Evolutionary conservation across 1,140 invertebrate species (phyloP).

Genomic region (Papilio glaucus): DNA sequence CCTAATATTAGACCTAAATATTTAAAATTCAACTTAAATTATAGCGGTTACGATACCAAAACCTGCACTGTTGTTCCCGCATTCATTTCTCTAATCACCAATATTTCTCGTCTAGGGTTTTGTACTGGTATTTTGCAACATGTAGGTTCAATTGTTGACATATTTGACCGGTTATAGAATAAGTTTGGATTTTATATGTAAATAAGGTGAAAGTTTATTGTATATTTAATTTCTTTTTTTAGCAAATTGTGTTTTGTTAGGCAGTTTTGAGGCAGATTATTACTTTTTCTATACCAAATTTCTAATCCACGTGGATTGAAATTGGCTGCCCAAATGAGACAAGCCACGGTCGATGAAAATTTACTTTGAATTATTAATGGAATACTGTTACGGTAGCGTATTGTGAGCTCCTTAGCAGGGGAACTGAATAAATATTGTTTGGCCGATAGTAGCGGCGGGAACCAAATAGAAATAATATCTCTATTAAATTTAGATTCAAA

Average conservation of each 20-base stretch:
- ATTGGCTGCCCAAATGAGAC: slow-evolving; percentile 73
- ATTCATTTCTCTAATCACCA: too few relatives aligned
- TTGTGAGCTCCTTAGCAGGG: slow-evolving; percentile 75
- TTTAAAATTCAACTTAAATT: too few relatives aligned
- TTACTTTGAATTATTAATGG: slow-evolving; percentile 78
- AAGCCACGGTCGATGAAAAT: slow-evolving; percentile 61
- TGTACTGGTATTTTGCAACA: too few relatives aligned
- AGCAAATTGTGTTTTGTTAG: background rate
- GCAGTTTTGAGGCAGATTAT: background rate
- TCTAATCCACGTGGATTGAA: slow-evolving; percentile 59
- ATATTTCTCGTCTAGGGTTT: too few relatives aligned
- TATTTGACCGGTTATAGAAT: too few relatives aligned
- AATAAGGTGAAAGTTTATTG: too few relatives aligned
- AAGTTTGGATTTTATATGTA: too few relatives aligned
- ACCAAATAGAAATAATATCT: slow-evolving; percentile 48
- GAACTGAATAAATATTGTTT: slow-evolving; percentile 76
- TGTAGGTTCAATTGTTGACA: too few relatives aligned
- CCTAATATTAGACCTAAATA: too few relatives aligned
- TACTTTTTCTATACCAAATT: slow-evolving; percentile 42
- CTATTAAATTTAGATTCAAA: slow-evolving; percentile 37
- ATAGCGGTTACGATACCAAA: too few relatives aligned
- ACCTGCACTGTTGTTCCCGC: too few relatives aligned
- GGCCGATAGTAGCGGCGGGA: slow-evolving; percentile 57
- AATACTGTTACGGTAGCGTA: slow-evolving; percentile 68
- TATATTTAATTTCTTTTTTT: too few relatives aligned